Evolutionary conservation across 64 coral and sea anemone species (phyloP), one percentile per base, ranked within the genome.

Genomic region (Trachythela sp.): DNA sequence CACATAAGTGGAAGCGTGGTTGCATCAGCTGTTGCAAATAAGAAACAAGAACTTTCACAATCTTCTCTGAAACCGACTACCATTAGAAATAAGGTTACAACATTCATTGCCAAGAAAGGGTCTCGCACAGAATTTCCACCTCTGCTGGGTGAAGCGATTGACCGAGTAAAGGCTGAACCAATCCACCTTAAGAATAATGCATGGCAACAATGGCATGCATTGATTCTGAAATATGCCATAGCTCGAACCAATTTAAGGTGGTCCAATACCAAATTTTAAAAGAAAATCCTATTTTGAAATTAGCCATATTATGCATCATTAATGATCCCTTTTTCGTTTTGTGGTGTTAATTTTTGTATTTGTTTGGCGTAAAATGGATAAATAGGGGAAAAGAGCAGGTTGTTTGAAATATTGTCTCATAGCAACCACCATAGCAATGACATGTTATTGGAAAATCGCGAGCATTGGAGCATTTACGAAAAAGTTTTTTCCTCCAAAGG

Each of bases 151-250:
- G 26, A 88, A 54, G 27, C 59, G 36, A 67, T 88, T 70, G 86
- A 88, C 64, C 32, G 40, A 42, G 34, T 68, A 64, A 88, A 88
- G 27, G 86, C 56, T 9, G 86, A 88, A 26, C 86, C 36, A 64
- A 38, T 88, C 9, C 86, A 88, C 13, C 56, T 88, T 39, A 88
- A 88, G 86, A 88, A 88, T 88, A 88, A 88, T 27, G 86, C 86
- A 39, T 88, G 86, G 86, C 49, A 87, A 48, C 85, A 87, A 14
- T 87, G 51, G 85, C 85, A 87, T 87, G 26, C 22, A 33, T 37
- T 88, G 86, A 68, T 88, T 67, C 54, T 88, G 36, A 70, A 59
- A 58, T 87, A 87, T 87, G 84, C 84, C 10, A 32, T 86, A 52
- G 84, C 48, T 26, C 84, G 84, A 29, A 18, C 24, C 36, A 10